Base-by-base conservation (phyloP, 2,888 invertebrate species). In the Eledona agricola region DNA sequence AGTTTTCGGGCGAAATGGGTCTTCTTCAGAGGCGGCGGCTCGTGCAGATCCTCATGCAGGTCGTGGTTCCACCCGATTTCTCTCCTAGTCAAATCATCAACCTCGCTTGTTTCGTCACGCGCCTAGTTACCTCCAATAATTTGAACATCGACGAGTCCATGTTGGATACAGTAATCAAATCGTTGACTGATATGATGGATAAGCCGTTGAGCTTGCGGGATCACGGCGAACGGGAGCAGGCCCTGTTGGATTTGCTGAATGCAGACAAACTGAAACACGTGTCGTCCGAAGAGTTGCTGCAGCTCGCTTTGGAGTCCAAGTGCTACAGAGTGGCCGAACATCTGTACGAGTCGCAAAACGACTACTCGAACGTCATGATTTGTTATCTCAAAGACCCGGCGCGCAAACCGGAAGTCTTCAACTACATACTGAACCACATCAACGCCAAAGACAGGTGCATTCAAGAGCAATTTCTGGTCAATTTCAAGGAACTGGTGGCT, bases 21-120 rank as follows among this genome's bases (percentile, higher is more conserved):
- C 76, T 81, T 32, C 78, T 85, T 12, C 86, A 89, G 70, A 81
- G 88, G 40, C 90, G 91, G 69, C 76, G 90, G 55, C 81, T 93
- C 37, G 84, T 92, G 19, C 88, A 91, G 69, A 89, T 93, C 68
- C 77, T 93, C 20, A 76, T 91, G 35, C 85, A 85, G 71, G 84
- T 92, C 37, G 87, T 91, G 77, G 81, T 85, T 46, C 79, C 82
- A 29, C 81, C 83, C 37, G 84, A 85, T 62, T 87, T 86, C 67
- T 79, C 83, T 43, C 87, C 87, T 76, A 80, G 82, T 75, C 83
- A 87, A 73, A 66, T 73, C 42, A 73, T 73, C 25, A 72, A 70
- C 46, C 60, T 77, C 45, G 69, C 74, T 0, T 76, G 76, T 59
- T 77, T 77, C 56, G 70, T 77, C 6, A 65, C 71, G 11, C 69